Base-by-base conservation (phyloP, 1,140 invertebrate species). In the Heterodera carotae region DNA sequence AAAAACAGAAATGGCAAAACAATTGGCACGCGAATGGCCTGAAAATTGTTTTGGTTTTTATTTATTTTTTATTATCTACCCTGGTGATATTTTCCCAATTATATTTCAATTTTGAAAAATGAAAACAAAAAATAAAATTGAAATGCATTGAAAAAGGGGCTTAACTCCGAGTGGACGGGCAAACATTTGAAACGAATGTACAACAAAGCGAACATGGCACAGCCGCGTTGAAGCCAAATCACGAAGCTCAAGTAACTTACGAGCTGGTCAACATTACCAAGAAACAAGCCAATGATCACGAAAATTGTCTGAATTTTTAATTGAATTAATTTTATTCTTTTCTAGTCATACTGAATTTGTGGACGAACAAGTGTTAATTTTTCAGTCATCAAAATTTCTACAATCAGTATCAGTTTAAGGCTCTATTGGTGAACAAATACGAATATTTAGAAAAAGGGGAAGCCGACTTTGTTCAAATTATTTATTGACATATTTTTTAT, bases 161-260 rank as follows among this genome's bases (percentile, higher is more conserved):
- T 56, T 22, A 74, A 34, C 68, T 86, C 73, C 27, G 79, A 73
- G 62, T 85, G 84, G 56, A 83, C 84, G 2, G 81, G 84, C 25
- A 84, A 34, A 25, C 70, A 22, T 33, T 48, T 53, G 25, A 78
- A 81, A 27, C 82, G 83, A 56, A 83, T 83, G 48, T 85, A 83
- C n/a, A 83, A 59, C n/a, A 83, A 29, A 8, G 74, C 77, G 36
- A 66, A 31, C 64, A 83, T 76, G 48, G 82, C 80, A 39, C 82
- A 66, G 7, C 48, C 69, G 27, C 82, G 59, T 62, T 83, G 82
- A 39, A 74, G 34, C 82, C 82, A 83, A 64, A 75, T 59, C 8
- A 76, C 67, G 66, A 84, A 83, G 34, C 67, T 43, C 2, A 84
- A 25, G 67, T 84, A 81, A 67, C 77, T 79, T 31, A 83, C 67